These are phyloP conservation scores for Gastracanthus pulcherrimus DNA, from an alignment of 2,888 invertebrate species.

Conservation along the genomic window DNA sequence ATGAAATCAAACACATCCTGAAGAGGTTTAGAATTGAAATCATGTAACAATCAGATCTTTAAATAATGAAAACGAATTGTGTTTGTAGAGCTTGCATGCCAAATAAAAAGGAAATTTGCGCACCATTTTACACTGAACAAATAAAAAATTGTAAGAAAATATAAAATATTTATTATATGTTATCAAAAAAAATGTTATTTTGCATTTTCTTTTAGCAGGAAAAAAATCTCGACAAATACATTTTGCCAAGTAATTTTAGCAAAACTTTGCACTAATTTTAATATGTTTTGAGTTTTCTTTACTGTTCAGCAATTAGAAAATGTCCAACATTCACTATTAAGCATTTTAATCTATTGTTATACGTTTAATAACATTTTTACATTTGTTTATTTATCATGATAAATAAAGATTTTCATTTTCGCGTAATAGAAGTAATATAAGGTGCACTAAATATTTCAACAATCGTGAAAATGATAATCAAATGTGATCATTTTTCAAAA, in stretches of 20 bases:
- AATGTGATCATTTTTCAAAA: not conserved
- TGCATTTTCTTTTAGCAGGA: not conserved
- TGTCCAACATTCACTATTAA: not conserved
- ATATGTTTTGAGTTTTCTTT: conserved; percentile 26
- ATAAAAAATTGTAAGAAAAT: not conserved
- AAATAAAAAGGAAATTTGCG: not conserved
- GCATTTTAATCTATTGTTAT: conserved; percentile 8
- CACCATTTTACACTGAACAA: conserved; percentile 26
- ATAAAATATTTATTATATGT: not conserved
- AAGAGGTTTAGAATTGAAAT: not conserved
- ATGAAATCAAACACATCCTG: not conserved
- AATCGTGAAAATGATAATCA: not conserved
- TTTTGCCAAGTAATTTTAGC: conserved; percentile 18
- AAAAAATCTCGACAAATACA: not conserved
- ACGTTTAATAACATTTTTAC: conserved; percentile 11
- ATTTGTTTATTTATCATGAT: conserved; percentile 7
- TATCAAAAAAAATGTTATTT: not conserved
- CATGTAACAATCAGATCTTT: not conserved
- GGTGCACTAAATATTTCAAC: not conserved
- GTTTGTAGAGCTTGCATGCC: not conserved
- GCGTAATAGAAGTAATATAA: not conserved
- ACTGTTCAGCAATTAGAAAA: conserved; percentile 3
- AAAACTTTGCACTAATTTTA: conserved; percentile 36
- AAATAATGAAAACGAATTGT: not conserved
- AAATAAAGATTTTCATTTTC: not conserved